phyloP scores from a whole-genome alignment of 2,888 invertebrate genomes.

The Caenorhabditis sp. region DNA sequence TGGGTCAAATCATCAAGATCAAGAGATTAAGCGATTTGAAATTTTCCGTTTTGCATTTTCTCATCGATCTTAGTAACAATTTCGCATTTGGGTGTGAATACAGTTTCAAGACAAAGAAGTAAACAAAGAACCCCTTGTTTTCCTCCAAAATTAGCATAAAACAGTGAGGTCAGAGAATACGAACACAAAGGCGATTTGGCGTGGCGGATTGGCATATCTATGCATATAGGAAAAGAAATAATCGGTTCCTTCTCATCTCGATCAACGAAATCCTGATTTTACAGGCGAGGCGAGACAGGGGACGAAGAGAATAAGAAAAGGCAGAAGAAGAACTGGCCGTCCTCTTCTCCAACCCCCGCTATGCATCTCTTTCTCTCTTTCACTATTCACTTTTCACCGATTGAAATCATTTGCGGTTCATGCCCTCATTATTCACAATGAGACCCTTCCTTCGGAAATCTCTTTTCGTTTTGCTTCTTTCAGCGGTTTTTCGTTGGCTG shows the following conservation, averaged over 20 bases:
- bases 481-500: too few relatives aligned
- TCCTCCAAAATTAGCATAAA: neutral
- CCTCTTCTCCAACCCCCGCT: conserved; percentile 13
- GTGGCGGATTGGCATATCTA: conserved; percentile 43
- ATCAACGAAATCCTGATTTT: conserved; percentile 53
- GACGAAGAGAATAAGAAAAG: conserved; percentile 39
- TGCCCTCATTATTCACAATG: conserved; percentile 46
- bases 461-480: too few relatives aligned
- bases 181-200: conserved; percentile 6
- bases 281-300: conserved; percentile 10
- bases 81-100: too few relatives aligned
- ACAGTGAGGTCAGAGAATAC: neutral
- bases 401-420: conserved; percentile 60
- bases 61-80: too few relatives aligned
- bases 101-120: too few relatives aligned
- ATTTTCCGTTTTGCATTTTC: too few relatives aligned
- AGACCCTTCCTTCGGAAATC: too few relatives aligned
- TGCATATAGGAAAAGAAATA: conserved; percentile 31
- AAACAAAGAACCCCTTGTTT: too few relatives aligned
- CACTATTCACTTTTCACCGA: conserved; percentile 47
- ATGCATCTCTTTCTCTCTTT: conserved; percentile 21
- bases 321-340: conserved; percentile 48
- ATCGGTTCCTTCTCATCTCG: conserved; percentile 60
- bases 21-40: too few relatives aligned
- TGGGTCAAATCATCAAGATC: too few relatives aligned